phyloP scores from a whole-genome alignment of 2,888 invertebrate genomes.

The Invenusta paracnida region DNA sequence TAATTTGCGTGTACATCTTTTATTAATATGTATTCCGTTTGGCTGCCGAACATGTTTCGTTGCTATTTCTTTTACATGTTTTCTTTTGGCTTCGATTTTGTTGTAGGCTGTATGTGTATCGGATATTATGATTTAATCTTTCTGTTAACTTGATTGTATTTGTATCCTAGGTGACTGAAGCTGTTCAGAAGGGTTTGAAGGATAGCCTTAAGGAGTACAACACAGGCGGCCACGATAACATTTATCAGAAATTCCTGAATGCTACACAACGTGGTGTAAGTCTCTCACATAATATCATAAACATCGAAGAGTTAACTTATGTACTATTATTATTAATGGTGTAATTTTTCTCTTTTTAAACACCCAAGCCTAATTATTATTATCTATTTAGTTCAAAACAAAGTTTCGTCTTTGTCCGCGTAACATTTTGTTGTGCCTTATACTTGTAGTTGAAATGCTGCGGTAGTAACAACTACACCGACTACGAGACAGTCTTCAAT shows the following conservation, averaged over 20 bases:
- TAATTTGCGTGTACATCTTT: too few species aligned
- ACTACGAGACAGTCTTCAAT: neutral
- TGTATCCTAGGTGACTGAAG: neutral
- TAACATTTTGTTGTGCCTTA: neutral
- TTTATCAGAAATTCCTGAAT: neutral
- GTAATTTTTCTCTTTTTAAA: neutral
- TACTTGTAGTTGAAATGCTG: neutral
- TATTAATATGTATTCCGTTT: too few species aligned
- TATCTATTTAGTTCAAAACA: neutral
- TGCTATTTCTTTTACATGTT: too few species aligned
- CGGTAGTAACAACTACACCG: slow-evolving; percentile 5
- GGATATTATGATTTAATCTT: too few species aligned
- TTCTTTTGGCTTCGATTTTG: too few species aligned
- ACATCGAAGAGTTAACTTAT: too few species aligned
- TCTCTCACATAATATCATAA: too few species aligned
- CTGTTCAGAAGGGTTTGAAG: neutral
- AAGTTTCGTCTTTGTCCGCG: neutral
- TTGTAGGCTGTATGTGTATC: too few species aligned
- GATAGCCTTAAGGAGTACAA: neutral
- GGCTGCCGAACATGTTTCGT: too few species aligned
- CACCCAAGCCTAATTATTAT: neutral
- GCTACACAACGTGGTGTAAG: neutral
- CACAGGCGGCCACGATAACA: neutral
- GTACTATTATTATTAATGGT: too few species aligned
- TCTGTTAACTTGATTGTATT: too few species aligned